Base-by-base conservation (phyloP, 2,888 invertebrate species). In the Schizaphis graminum region DNA sequence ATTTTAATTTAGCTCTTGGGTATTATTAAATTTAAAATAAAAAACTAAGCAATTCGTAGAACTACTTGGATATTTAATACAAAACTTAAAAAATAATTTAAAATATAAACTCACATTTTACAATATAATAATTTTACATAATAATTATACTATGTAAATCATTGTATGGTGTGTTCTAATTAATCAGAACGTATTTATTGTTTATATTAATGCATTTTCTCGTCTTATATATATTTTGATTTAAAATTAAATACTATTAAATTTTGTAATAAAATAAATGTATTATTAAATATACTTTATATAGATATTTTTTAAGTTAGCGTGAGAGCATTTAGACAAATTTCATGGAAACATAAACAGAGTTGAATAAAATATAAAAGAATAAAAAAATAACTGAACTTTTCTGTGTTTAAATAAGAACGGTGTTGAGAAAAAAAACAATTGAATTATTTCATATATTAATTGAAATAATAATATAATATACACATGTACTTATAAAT, bases 11-110 rank as follows among this genome's bases (percentile, higher is more conserved):
- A 61, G 89, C n/a, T 61, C 41, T 61, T 3, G 89, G 89, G 47
- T 3, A 47, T 35, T 28, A 90, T 90, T 44, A 90, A 90, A 44
- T 90, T 90, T 47, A 47, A 47, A 61, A 90, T 61, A n/a, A 47
- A 90, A 61, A 61, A 47, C 1, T 57, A 90, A 90, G 47, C 47
- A 47, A 77, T 67, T 67, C 16, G 5, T 67, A 77, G 35, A 91
- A 91, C 35, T 77, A 67, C 35, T 67, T 35, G n/a, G 67, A 67
- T 67, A n/a, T 35, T 67, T 67, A 67, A 67, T 67, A 67, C 13
- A 13, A 67, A 35, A 67, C 16, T 67, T 35, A 67, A 67, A 67
- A 35, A 1, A 35, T 2, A 67, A 35, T 67, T 67, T 67, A 1
- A 67, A 16, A 67, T 16, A 67, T 77, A 21, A 8, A 24, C 21